Evolutionary conservation across 2,113 vertebrate genomes (phyloP), one percentile per base, ranked within the genome.

Genomic region (Noturus placidus): DNA sequence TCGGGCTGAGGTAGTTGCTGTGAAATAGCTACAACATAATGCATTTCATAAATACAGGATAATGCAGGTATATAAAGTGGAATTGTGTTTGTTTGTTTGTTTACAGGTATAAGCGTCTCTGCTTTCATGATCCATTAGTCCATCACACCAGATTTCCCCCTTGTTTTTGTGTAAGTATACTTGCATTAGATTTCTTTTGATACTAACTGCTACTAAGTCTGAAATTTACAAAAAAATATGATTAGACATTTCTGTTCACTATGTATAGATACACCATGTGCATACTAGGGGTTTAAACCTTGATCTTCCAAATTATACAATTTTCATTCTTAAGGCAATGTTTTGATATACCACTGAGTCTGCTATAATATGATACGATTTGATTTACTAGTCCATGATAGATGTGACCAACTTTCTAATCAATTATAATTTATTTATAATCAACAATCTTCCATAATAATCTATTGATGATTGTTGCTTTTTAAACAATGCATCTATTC

Each of bases 101-200:
- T 84, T 84, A 63, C 83, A 91, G 91, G 79, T 91, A 83, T 50
- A 78, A 22, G 82, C 83, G 25, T 77, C 13, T 67, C 72, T 82
- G 61, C 82, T 67, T 65, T 87, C 76, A 30, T 70, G 74, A 69
- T 7, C 65, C 56, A 65, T 87, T 50, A 76, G 61, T 42, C 33
- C 74, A 84, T 19, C 46, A 82, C 25, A 57, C 35, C 2, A 59
- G 25, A 80, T 69, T 82, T 46, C 46, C 80, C 19, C 38, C 15
- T 20, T 7, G 27, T 4, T 87, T 85, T 85, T 86, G 84, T 72
- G 87, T 91, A 86, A 90, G 91, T 90, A 50, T 78, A 2, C 10
- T 35, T 77, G 25, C 17, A 33, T 82, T 67, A 35, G 4, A 19
- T 81, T 80, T 57, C 52, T 54, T 56, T 46, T 79, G 76, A 15